These are phyloP conservation scores for Philypnodon macrostomus DNA, from an alignment of 2,797 vertebrate species.

Conservation along the genomic window DNA sequence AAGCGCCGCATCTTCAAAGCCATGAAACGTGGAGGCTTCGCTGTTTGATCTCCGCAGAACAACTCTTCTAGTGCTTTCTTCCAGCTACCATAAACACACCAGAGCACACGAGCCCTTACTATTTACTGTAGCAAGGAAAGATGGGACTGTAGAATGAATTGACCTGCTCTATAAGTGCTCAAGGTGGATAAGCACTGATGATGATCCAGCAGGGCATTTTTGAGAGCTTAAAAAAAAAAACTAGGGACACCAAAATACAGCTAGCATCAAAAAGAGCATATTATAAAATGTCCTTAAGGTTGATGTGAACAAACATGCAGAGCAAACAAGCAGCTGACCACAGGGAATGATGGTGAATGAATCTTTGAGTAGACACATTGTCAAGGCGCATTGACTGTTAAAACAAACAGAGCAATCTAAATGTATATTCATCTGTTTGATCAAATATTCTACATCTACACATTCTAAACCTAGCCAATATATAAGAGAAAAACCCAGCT, in stretches of 20 bases:
- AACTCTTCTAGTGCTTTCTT: constrained; percentile 85
- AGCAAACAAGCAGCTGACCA: constrained; percentile 43
- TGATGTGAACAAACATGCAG: constrained; percentile 56
- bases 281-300: too few species aligned
- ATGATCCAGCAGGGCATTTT: constrained; percentile 27
- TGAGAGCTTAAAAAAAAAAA: constrained; percentile 15
- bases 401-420: too few species aligned
- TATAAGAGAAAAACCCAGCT: too few species aligned
- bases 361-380: too few species aligned
- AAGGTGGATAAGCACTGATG: constrained; percentile 18
- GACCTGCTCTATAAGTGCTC: constrained; percentile 10
- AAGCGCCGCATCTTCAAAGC: constrained; percentile 90
- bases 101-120: constrained; percentile 65
- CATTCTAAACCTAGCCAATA: too few species aligned
- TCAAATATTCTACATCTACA: too few species aligned
- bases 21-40: constrained; percentile 92
- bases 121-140: constrained; percentile 32
- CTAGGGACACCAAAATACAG: constrained; percentile 24
- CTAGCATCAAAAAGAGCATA: constrained; percentile 45
- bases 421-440: too few species aligned
- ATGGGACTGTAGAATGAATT: constrained; percentile 19
- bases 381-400: too few species aligned
- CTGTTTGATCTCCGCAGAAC: constrained; percentile 90
- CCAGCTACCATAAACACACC: constrained; percentile 72
- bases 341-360: background rate